Evolutionary conservation across 2,888 invertebrate genomes (phyloP).

Genomic region (Anthophora plumipes): DNA sequence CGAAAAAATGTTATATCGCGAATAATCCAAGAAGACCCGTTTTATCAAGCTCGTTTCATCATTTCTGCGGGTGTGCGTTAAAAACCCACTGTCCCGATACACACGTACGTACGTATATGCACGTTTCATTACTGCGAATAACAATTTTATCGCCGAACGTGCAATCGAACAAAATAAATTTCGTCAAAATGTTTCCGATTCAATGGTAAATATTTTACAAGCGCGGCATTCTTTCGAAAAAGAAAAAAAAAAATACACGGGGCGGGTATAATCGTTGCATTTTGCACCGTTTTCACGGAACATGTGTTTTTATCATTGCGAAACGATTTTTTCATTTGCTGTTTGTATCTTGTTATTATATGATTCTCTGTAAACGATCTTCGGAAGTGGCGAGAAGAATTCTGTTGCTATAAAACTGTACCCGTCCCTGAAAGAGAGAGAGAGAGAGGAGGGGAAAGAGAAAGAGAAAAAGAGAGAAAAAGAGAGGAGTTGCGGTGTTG

Average conservation of each 20-base stretch:
- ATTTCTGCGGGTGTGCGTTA: neutral
- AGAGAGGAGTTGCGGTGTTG: too few relatives aligned
- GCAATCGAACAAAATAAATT: slow-evolving; percentile 11
- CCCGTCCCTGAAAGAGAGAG: too few relatives aligned
- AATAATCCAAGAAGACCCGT: slow-evolving; percentile 16
- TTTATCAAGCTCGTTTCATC: slow-evolving; percentile 5
- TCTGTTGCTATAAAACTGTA: neutral
- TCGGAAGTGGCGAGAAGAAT: neutral
- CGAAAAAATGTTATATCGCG: neutral
- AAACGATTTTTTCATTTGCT: too few relatives aligned
- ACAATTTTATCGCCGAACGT: slow-evolving; percentile 14
- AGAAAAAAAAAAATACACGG: too few relatives aligned
- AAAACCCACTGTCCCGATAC: neutral
- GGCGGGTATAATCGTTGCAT: too few relatives aligned
- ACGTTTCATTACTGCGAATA: slow-evolving; percentile 14
- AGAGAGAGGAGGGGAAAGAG: too few relatives aligned
- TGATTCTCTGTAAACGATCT: slow-evolving; percentile 1
- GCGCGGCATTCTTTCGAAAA: neutral
- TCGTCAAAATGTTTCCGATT: slow-evolving; percentile 4
- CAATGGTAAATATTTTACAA: slow-evolving; percentile 8
- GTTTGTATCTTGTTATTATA: too few relatives aligned
- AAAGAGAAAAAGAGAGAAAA: too few relatives aligned
- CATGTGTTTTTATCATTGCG: too few relatives aligned
- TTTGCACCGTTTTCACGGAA: too few relatives aligned
- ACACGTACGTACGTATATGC: neutral